Conservation (phyloP, 2,797 vertebrate species). For the Nyctalus aviator region DNA sequence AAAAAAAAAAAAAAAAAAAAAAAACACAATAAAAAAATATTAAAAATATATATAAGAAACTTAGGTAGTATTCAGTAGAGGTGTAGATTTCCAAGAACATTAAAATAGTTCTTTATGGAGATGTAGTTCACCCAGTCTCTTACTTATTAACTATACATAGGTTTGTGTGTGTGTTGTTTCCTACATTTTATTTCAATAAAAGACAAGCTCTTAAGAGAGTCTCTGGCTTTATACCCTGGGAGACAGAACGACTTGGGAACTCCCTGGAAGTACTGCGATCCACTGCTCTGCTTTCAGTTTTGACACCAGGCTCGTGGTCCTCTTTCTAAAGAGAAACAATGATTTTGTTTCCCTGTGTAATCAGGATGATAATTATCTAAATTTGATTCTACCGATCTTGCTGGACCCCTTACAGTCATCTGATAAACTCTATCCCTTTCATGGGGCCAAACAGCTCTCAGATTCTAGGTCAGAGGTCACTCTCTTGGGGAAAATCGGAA, state of each 20-base stretch:
- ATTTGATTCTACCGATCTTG: not conserved
- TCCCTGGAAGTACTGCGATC: slow-evolving; percentile 32
- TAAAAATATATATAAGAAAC: not conserved
- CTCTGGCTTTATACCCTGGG: not conserved
- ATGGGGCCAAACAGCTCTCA: slow-evolving; percentile 36
- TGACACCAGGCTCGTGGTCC: slow-evolving; percentile 42
- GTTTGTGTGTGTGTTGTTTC: not conserved
- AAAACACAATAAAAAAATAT: too few species aligned
- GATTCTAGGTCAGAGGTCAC: slow-evolving; percentile 56
- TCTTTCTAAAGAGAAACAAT: slow-evolving; percentile 61
- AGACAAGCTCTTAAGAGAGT: not conserved
- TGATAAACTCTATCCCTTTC: slow-evolving; percentile 63
- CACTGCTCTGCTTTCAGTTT: slow-evolving; percentile 48
- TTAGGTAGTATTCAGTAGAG: not conserved
- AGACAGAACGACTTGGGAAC: slow-evolving; percentile 64
- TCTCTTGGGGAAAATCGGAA: slow-evolving; percentile 57
- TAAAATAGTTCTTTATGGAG: slow-evolving; percentile 63
- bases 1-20: too few species aligned
- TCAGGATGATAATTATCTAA: slow-evolving; percentile 50
- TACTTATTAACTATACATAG: slow-evolving; percentile 46
- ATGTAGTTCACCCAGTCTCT: not conserved
- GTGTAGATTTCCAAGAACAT: slow-evolving; percentile 53
- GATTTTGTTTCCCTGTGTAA: slow-evolving; percentile 56
- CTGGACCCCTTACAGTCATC: slow-evolving; percentile 56
- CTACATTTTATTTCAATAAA: slow-evolving; percentile 43